Base-by-base conservation (phyloP, 1,140 invertebrate genomes). In the Zaprionus vittiger region DNA sequence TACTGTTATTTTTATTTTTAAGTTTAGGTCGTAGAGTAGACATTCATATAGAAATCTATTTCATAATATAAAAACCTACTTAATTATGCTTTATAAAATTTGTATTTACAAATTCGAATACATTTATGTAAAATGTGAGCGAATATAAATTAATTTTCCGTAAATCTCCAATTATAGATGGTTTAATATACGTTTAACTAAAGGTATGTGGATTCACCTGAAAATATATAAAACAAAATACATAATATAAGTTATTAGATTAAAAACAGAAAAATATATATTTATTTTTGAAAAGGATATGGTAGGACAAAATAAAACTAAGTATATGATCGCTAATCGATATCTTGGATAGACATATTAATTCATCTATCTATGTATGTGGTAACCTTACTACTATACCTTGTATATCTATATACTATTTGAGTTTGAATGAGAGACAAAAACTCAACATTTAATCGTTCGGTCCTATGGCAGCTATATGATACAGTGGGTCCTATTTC, bases 151-250 rank as follows among this genome's bases (percentile, higher is more conserved):
- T 82, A 85, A 73, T 76, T 79, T 83, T 75, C 69, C 86, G 61
- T 56, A 82, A 70, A 87, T 85, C 83, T 87, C 83, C 83, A 87
- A 86, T 83, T 79, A 77, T 64, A 75, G 74, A 77, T 82, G 81
- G 80, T 85, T 80, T 77, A 78, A 70, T 84, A 79, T 84, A 87
- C 76, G 71, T 68, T 80, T 80, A 59, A 77, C 87, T 87, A 87
- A 81, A 87, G 83, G 84, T 87, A 83, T 87, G 83, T 87, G 74
- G 83, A 87, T 87, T 87, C 83, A 83, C 83, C 83, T 87, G 62
- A 20, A 84, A 84, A 15, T 17, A 70, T 78, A 78, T n/a, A 64
- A 65, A 14, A 63, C n/a, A 47, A 71, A 67, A 44, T 34, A 34
- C 17, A 60, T 31, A 47, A 69, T 57, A 47, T 75, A 6, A 59